phyloP scores from a whole-genome alignment of 2,888 invertebrate species.

The Branchellion lobata region DNA sequence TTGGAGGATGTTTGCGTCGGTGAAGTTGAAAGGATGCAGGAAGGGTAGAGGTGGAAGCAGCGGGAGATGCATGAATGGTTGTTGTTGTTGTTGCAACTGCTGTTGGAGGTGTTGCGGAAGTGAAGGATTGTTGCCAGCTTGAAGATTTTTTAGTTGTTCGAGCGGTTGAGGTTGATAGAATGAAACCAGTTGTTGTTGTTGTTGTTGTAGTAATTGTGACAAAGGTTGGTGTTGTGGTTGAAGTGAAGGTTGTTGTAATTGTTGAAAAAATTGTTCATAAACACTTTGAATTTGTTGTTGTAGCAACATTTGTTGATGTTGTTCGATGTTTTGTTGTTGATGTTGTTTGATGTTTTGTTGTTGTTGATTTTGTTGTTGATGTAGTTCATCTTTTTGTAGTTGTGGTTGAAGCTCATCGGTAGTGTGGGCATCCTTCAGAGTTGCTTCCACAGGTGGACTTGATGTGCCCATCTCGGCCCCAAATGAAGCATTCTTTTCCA shows the following conservation, averaged over 20 bases:
- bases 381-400: background rate
- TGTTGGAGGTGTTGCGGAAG: background rate
- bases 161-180: background rate
- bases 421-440: too few species aligned
- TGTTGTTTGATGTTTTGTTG: background rate
- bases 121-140: too few species aligned
- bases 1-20: too few species aligned
- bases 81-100: background rate
- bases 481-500: too few species aligned
- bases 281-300: background rate
- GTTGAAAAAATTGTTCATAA: background rate
- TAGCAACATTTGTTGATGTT: background rate
- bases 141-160: background rate
- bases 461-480: too few species aligned
- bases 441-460: too few species aligned
- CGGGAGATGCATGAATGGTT: background rate
- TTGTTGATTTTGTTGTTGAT: background rate
- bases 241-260: background rate
- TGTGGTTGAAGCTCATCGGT: background rate
- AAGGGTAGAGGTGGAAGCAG: background rate
- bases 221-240: slow-evolving; percentile 21
- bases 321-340: background rate
- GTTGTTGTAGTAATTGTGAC: slow-evolving; percentile 25
- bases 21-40: background rate
- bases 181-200: background rate